phyloP scores from a whole-genome alignment of 2,113 vertebrate genomes.

The Pheucticus melanocephalus region DNA sequence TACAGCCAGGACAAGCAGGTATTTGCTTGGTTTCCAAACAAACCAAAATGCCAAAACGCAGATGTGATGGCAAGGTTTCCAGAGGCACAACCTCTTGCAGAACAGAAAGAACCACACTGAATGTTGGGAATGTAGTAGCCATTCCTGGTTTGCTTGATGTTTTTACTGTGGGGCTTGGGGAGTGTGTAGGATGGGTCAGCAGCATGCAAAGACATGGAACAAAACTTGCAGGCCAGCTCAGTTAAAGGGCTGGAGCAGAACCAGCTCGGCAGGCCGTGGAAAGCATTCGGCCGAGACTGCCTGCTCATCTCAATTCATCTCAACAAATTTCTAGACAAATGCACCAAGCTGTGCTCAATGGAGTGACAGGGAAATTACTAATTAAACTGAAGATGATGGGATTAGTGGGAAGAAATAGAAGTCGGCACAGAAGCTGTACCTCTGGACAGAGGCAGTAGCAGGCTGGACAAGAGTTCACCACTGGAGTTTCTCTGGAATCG shows the following conservation, averaged over 20 bases:
- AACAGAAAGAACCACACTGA: background rate
- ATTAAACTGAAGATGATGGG: constrained; percentile 46
- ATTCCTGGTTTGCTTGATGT: background rate
- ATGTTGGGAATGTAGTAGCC: background rate
- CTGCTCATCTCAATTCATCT: constrained; percentile 39
- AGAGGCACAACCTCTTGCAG: background rate
- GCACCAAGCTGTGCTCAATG: constrained; percentile 37
- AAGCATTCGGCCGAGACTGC: background rate
- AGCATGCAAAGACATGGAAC: background rate
- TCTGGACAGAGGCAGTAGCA: background rate
- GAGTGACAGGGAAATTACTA: constrained; percentile 11
- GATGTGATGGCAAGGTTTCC: background rate
- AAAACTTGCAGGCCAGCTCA: background rate
- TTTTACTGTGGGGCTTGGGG: background rate
- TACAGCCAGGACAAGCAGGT: background rate
- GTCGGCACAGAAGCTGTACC: background rate
- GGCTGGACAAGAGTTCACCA: constrained; percentile 3
- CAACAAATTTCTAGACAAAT: constrained; percentile 42
- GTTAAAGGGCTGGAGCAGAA: background rate
- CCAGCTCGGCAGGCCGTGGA: background rate
- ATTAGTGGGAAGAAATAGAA: constrained; percentile 27
- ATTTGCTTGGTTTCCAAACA: background rate
- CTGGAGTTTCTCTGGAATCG: constrained; percentile 20
- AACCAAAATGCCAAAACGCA: background rate
- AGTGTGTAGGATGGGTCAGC: background rate